phyloP scores from a whole-genome alignment of 2,888 invertebrate species.

The Ectropis crepuscularia region DNA sequence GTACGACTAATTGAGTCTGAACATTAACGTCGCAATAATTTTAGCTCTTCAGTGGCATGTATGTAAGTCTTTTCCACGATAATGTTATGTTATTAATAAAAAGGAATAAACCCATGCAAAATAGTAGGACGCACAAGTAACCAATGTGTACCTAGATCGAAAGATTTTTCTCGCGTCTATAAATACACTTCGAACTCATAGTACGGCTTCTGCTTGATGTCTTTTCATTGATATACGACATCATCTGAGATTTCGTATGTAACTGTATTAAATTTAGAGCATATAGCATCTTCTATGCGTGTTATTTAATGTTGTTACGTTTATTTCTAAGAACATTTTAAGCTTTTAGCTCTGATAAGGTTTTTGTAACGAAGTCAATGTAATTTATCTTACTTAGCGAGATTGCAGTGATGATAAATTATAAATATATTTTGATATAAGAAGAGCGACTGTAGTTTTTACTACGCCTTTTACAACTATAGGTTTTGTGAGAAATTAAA shows the following conservation, averaged over 20 bases:
- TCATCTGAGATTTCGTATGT: background rate
- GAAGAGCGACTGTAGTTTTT: background rate
- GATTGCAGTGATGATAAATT: background rate
- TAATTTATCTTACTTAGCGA: conserved; percentile 2
- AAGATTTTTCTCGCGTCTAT: no score
- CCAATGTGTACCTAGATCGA: no score
- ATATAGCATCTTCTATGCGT: background rate
- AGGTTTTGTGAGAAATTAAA: no score
- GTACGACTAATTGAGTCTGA: no score
- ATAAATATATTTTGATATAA: background rate
- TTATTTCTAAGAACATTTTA: conserved; percentile 2
- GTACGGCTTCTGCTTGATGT: background rate
- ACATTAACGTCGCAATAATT: no score
- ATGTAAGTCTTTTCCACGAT: no score
- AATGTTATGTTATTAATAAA: no score
- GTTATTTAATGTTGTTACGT: conserved; percentile 3
- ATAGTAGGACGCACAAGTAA: no score
- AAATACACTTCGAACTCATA: no score
- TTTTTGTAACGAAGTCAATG: conserved; percentile 1
- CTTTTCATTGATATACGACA: conserved; percentile 17
- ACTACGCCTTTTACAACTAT: no score
- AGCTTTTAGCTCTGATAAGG: background rate
- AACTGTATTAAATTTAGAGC: conserved; percentile 10
- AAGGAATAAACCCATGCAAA: no score
- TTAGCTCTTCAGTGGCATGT: no score